These are phyloP conservation scores for Axea sp. DNA, from an alignment of 2,888 invertebrate genomes.

Conservation along the genomic window DNA sequence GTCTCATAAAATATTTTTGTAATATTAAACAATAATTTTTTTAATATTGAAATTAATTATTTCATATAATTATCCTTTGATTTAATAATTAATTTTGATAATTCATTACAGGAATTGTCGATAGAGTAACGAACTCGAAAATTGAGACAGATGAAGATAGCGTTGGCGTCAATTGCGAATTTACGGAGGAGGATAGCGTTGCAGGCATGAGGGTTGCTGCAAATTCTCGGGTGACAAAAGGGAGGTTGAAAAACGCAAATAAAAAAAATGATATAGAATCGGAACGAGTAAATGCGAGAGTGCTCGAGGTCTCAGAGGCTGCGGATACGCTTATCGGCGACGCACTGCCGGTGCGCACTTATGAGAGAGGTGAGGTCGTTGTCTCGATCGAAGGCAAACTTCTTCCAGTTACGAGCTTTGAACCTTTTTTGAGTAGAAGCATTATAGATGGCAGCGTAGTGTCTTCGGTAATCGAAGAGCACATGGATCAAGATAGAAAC, in stretches of 20 bases:
- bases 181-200: slow-evolving; percentile 76
- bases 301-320: slow-evolving; percentile 63
- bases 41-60: too few species aligned
- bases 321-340: slow-evolving; percentile 64
- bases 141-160: slow-evolving; percentile 45
- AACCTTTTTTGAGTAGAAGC: slow-evolving; percentile 59
- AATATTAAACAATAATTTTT: too few species aligned
- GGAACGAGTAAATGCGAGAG: slow-evolving; percentile 64
- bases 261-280: slow-evolving; percentile 49
- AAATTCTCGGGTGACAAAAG: slow-evolving; percentile 74
- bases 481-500: slow-evolving; percentile 39
- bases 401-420: slow-evolving; percentile 68
- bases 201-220: slow-evolving; percentile 78
- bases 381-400: slow-evolving; percentile 75
- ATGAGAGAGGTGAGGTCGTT: slow-evolving; percentile 75
- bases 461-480: slow-evolving; percentile 35
- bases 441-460: slow-evolving; percentile 30
- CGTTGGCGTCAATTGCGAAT: slow-evolving; percentile 72
- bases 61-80: too few species aligned
- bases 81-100: too few species aligned
- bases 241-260: slow-evolving; percentile 19
- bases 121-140: slow-evolving; percentile 6
- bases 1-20: too few species aligned
- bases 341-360: slow-evolving; percentile 71
- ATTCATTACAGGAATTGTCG: slow-evolving; percentile 12